Conservation (phyloP, 2,113 vertebrate genomes). For the Paedocypris sp. region DNA sequence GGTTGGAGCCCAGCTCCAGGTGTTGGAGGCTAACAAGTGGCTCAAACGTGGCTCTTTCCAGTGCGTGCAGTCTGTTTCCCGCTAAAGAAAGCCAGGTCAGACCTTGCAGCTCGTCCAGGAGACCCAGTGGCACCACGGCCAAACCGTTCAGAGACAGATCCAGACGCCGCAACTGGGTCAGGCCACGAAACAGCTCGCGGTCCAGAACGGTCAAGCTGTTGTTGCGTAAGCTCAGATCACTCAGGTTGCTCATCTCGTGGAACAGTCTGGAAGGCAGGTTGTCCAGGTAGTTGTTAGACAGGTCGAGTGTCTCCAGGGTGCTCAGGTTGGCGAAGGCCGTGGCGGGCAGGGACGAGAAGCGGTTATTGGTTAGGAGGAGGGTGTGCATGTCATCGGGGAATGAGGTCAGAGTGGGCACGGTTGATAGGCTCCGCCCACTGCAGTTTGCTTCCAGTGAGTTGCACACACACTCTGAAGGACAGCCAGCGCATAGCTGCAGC, state of each 20-base stretch:
- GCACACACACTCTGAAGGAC: slow-evolving; percentile 81
- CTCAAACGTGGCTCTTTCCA: slow-evolving; percentile 90
- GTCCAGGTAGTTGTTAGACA: slow-evolving; percentile 96
- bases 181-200: slow-evolving; percentile 76
- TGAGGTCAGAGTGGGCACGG: slow-evolving; percentile 71
- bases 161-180: slow-evolving; percentile 69
- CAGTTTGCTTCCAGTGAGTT: slow-evolving; percentile 80
- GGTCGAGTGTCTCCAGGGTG: slow-evolving; percentile 81
- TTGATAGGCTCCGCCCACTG: slow-evolving; percentile 73
- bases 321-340: slow-evolving; percentile 82
- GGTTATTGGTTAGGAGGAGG: slow-evolving; percentile 90
- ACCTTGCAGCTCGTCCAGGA: slow-evolving; percentile 75
- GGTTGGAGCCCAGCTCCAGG: slow-evolving; percentile 86
- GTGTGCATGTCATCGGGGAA: slow-evolving; percentile 75
- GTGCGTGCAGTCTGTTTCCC: slow-evolving; percentile 81
- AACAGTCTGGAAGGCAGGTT: slow-evolving; percentile 81
- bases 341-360: slow-evolving; percentile 70
- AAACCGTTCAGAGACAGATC: slow-evolving; percentile 90
- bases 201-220: slow-evolving; percentile 89
- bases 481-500: slow-evolving; percentile 60
- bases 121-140: slow-evolving; percentile 74
- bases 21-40: slow-evolving; percentile 80
- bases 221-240: slow-evolving; percentile 80
- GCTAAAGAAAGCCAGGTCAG: slow-evolving; percentile 84
- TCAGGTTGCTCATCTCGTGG: slow-evolving; percentile 79